Evolutionary conservation across 2,888 invertebrate species (phyloP).

Genomic region (Nomada ruficornis): DNA sequence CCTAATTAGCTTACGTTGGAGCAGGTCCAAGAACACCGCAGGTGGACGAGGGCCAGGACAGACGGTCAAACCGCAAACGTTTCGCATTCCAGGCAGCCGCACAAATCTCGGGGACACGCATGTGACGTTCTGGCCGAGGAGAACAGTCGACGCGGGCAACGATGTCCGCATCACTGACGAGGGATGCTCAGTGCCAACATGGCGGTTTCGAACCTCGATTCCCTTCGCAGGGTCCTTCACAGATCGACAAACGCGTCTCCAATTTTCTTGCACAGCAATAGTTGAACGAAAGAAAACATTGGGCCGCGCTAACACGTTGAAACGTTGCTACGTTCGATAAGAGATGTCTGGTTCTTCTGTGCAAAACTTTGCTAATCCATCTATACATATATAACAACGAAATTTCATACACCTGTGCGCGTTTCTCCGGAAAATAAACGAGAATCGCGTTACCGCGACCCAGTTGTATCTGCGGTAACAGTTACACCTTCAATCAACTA

Average conservation of each 20-base stretch:
- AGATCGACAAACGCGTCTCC: constrained; percentile 66
- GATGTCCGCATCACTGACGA: constrained; percentile 55
- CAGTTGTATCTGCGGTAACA: background rate
- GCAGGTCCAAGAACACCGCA: constrained; percentile 55
- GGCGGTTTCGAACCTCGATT: constrained; percentile 57
- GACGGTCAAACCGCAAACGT: constrained; percentile 74
- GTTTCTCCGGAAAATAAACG: background rate
- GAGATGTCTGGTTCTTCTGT: background rate
- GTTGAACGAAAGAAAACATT: background rate
- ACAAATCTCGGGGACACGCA: constrained; percentile 76
- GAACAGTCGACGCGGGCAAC: constrained; percentile 59
- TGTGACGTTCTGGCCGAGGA: constrained; percentile 62
- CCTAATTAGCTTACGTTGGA: constrained; percentile 69
- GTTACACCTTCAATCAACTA: background rate
- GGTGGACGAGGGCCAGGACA: constrained; percentile 40
- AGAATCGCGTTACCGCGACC: background rate
- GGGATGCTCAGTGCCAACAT: constrained; percentile 52
- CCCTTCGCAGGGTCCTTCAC: constrained; percentile 62
- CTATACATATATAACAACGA: background rate
- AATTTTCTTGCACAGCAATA: constrained; percentile 42
- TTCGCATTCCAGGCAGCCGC: constrained; percentile 77
- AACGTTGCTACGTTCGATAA: background rate
- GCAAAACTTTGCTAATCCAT: background rate
- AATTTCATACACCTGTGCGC: background rate
- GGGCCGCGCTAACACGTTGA: background rate